A percentile compares a stretch with the other conserved stretches of the same genome.
Conservation (phyloP, 2,113 vertebrate genomes). For the human (Homo sapiens) region GRCh38 chr20:49113001-49113500, state of each 20-base stretch:
- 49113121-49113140: not conserved
- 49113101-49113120: not conserved
- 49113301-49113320: slow-evolving; percentile 54
- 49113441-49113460: slow-evolving; percentile 41
- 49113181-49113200: not conserved
- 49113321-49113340: slow-evolving; percentile 47
- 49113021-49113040: not conserved
- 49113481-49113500: slow-evolving; percentile 70
- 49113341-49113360: slow-evolving; percentile 79
- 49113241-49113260: not conserved
- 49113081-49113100: not conserved
- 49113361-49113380: slow-evolving; percentile 79
- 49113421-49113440: slow-evolving; percentile 70
- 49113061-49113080: not conserved
- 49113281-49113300: not conserved
- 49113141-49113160: not conserved
- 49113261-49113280: fast-evolving
- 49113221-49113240: fast-evolving
- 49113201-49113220: not conserved
- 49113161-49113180: not conserved
- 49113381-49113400: slow-evolving; percentile 67
- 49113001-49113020: not conserved
- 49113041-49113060: not conserved
- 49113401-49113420: slow-evolving; percentile 71
- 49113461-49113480: not conserved